Base-by-base conservation (phyloP, 2,113 vertebrate genomes). In the Argyrosomus japonicus region DNA sequence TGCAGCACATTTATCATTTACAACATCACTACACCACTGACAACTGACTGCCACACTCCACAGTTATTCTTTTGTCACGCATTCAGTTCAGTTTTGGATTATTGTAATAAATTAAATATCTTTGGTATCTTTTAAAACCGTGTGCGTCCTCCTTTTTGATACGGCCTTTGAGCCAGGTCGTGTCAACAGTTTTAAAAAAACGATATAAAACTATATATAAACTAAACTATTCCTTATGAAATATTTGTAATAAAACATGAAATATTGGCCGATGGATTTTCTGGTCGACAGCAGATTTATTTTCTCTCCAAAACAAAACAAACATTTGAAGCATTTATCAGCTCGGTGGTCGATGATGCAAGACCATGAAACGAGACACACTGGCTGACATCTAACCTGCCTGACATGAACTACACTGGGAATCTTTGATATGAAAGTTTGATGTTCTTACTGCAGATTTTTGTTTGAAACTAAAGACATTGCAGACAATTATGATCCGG, bases 361-460 rank as follows among this genome's bases (percentile, higher is more conserved):
- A 79, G 27, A 32, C 43, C 0, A 51, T 76, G 77, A 85, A 81
- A 76, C 18, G 9, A 67, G 21, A 4, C 45, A 58, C 10, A 32
- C 23, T 18, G 7, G 6, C 64, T 68, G 72, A 64, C 64, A 36
- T 14, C 7, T 25, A 36, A 62, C 73, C 72, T 48, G 54, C 15
- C 47, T 18, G 29, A 70, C 68, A 53, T 2, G 21, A 54, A 36
- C 29, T 15, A 5, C 68, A 40, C 68, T 21, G 27, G 36, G 32
- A 27, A 0, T 0, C n/a, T 58, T 19, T 27, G 27, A 43, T 23
- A 23, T 43, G 0, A 57, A 11, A 0, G 8, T 45, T 23, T 27
- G 1, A 45, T 45, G 23, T 45, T 71, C 3, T n/a, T 14, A n/a
- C 25, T 32, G 6, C 43, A 21, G 25, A n/a, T 15, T 13, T 48